Evolutionary conservation across 1,140 invertebrate species (phyloP).

Genomic region (Tribolium madens): DNA sequence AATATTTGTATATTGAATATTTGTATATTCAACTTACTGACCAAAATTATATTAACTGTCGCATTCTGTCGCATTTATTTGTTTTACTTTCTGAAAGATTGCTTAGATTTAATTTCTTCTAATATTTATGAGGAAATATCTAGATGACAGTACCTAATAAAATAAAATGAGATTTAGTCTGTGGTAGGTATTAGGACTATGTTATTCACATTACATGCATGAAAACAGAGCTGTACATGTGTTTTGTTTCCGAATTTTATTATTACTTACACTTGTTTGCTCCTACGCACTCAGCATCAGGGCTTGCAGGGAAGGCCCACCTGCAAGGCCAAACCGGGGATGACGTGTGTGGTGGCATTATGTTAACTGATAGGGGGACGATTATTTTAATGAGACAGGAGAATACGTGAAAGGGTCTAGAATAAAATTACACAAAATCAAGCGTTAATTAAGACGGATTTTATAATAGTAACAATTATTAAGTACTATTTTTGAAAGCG

Average conservation of each 20-base stretch:
- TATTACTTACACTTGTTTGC: slow-evolving; percentile 34
- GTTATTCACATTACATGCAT: slow-evolving; percentile 37
- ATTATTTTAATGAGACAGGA: slow-evolving; percentile 14
- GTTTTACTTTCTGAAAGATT: not conserved
- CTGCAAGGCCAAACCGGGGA: slow-evolving; percentile 25
- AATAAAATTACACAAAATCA: not conserved
- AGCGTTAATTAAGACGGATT: not conserved
- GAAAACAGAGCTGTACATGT: slow-evolving; percentile 35
- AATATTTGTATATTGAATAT: not conserved
- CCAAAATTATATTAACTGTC: not conserved
- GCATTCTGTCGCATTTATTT: slow-evolving; percentile 13
- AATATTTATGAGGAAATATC: not conserved
- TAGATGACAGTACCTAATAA: slow-evolving; percentile 22
- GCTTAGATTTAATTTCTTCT: not conserved
- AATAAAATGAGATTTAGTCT: slow-evolving; percentile 9
- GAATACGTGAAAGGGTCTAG: not conserved
- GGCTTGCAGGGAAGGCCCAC: slow-evolving; percentile 16
- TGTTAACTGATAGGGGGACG: slow-evolving; percentile 19
- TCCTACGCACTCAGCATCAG: slow-evolving; percentile 26
- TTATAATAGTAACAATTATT: too few relatives aligned
- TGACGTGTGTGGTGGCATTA: slow-evolving; percentile 34
- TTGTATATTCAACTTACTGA: not conserved
- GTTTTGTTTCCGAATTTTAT: slow-evolving; percentile 39
- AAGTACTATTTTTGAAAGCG: too few relatives aligned
- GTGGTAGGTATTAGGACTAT: slow-evolving; percentile 23